phyloP scores from a whole-genome alignment of 2,888 invertebrate genomes.

The Orthosia cruda region DNA sequence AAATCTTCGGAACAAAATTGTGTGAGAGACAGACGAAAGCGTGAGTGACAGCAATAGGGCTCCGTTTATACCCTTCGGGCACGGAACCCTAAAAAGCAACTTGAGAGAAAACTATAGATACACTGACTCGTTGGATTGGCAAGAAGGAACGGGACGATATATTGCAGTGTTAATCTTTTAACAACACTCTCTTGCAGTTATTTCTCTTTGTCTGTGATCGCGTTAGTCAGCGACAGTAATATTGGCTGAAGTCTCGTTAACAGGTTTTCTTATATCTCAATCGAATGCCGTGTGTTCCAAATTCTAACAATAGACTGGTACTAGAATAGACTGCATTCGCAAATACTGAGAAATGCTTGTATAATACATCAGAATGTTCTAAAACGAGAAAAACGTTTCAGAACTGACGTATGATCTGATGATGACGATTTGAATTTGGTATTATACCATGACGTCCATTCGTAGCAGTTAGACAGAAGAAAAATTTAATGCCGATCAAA shows the following conservation, averaged over 20 bases:
- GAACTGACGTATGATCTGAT: constrained; percentile 2
- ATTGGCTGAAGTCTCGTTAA: constrained; percentile 49
- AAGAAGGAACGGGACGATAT: not conserved
- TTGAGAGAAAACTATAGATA: not conserved
- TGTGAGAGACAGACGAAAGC: no score
- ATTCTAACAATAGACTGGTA: constrained; percentile 49
- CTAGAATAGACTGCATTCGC: constrained; percentile 47
- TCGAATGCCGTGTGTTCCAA: constrained; percentile 50
- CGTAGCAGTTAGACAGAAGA: not conserved
- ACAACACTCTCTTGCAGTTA: constrained; percentile 5
- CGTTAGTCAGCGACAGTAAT: constrained; percentile 58
- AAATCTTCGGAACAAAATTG: no score
- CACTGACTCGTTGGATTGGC: not conserved
- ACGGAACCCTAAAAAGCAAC: not conserved
- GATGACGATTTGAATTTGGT: constrained; percentile 14
- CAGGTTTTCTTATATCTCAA: constrained; percentile 62
- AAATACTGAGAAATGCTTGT: constrained; percentile 34
- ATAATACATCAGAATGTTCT: constrained; percentile 20
- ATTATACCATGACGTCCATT: not conserved
- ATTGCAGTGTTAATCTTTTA: constrained; percentile 15
- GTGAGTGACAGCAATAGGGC: no score
- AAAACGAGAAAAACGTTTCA: constrained; percentile 22
- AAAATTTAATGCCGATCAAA: not conserved
- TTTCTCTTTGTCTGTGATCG: constrained; percentile 1
- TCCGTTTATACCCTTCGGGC: no score